Evolutionary conservation across 2,113 vertebrate genomes (phyloP).

Genomic region (Nesogale talazaci): DNA sequence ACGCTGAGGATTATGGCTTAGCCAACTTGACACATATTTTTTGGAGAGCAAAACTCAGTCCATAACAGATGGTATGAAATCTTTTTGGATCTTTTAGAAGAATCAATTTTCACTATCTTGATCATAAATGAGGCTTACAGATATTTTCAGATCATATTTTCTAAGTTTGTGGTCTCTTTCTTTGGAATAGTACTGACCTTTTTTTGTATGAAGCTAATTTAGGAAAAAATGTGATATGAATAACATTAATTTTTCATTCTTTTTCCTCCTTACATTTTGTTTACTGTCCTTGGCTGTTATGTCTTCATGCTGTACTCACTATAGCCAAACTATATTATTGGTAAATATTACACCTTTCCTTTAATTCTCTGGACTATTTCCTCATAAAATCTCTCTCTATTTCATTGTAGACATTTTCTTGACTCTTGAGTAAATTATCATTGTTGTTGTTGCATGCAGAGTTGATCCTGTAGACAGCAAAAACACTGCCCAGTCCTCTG

Average conservation of each 20-base stretch:
- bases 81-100: background rate
- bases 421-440: too few species aligned
- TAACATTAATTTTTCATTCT: background rate
- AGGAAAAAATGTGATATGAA: background rate
- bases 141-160: background rate
- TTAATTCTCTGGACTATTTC: background rate
- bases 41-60: too few species aligned
- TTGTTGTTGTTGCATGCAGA: too few species aligned
- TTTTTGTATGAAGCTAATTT: slow-evolving; percentile 22
- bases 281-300: background rate
- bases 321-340: too few species aligned
- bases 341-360: background rate
- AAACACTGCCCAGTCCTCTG: too few species aligned
- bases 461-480: too few species aligned
- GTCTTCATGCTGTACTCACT: background rate
- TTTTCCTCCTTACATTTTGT: background rate
- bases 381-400: background rate
- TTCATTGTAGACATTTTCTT: background rate
- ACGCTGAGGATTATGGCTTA: too few species aligned
- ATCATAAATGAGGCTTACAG: background rate
- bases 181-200: slow-evolving; percentile 7
- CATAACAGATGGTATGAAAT: too few species aligned
- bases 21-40: too few species aligned
- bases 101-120: background rate
- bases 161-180: slow-evolving; percentile 15